Evolutionary conservation across 1,140 invertebrate genomes (phyloP), one percentile per base, ranked within the genome.

Genomic region (Adelges cooleyi): DNA sequence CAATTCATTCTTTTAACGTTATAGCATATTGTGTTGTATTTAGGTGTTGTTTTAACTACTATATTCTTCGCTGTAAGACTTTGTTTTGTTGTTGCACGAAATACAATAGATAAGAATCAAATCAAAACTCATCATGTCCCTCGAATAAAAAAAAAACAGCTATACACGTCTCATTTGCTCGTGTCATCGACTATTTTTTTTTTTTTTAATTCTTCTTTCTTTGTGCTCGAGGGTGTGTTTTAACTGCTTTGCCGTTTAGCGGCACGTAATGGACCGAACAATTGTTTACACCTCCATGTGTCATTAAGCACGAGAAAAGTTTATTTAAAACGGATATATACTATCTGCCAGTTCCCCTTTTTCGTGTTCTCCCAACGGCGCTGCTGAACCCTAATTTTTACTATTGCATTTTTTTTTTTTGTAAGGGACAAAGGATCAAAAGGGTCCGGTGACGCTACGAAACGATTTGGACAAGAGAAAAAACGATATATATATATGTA

Each of bases 241-340:
- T 59, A n/a, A n/a, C n/a, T n/a, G n/a, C 46, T 44, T 44, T 17
- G 1, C 20, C 56, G 33, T 62, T 62, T 46, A 48, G 25, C 25
- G 11, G 25, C 56, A 42, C 56, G 56, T 62, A 62, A 62, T 62
- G 56, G 56, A 62, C 56, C 56, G 40, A 29, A 17, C 42, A 62
- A 62, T 62, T 62, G 56, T 62, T 62, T 62, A 62, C 56, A 62
- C 56, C 56, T 62, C 56, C 33, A 62, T 62, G 56, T 62, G 44
- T 62, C 56, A 62, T 62, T 62, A 62, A 62, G 56, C 56, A 62
- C 56, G 56, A 22, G 18, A 48, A 62, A 62, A 62, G 56, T 62
- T 62, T 62, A 62, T 62, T 62, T 62, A 62, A 62, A 62, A 62
- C 56, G 56, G 56, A 62, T 62, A 62, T 62, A 62, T n/a, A n/a